Evolutionary conservation across 2,797 vertebrate species (phyloP).

Genomic region (Takifugu rubripes): DNA sequence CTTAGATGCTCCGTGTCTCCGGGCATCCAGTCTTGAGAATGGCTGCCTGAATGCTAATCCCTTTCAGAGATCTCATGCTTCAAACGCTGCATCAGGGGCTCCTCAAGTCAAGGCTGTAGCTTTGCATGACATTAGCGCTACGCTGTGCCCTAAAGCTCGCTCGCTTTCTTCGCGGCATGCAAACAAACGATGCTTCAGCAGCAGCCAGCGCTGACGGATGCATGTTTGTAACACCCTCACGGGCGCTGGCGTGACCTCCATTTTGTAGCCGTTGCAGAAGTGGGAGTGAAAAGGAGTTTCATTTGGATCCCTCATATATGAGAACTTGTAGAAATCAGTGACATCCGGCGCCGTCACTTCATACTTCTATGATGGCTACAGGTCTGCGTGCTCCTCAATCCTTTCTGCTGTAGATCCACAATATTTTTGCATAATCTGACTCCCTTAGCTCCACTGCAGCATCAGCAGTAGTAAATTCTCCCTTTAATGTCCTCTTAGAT

Average conservation of each 20-base stretch:
- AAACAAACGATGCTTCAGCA: constrained; percentile 16
- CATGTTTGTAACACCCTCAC: constrained; percentile 42
- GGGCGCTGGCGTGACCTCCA: constrained; percentile 33
- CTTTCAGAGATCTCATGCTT: constrained; percentile 21
- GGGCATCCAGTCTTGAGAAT: constrained; percentile 33
- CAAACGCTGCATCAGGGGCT: constrained; percentile 24
- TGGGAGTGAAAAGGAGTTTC: neutral
- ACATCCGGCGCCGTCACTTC: neutral
- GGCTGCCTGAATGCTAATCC: constrained; percentile 48
- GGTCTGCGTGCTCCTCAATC: constrained; percentile 11
- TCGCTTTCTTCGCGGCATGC: constrained; percentile 42
- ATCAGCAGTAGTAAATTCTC: neutral
- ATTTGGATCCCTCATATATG: too few relatives aligned
- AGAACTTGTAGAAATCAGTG: too few relatives aligned
- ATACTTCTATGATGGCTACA: constrained; percentile 49
- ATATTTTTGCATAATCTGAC: constrained; percentile 4
- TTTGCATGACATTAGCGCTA: constrained; percentile 64
- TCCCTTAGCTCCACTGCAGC: neutral
- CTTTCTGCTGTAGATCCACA: constrained; percentile 2
- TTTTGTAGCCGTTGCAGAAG: constrained; percentile 49
- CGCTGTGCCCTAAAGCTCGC: constrained; percentile 26
- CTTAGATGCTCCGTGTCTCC: constrained; percentile 40
- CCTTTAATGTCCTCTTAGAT: too few relatives aligned
- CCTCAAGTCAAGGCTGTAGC: constrained; percentile 27
- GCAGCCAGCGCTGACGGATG: constrained; percentile 35